Evolutionary conservation across 2,113 vertebrate genomes (phyloP), one percentile per base, ranked within the genome.

Genomic region (Macroglossus sobrinus): DNA sequence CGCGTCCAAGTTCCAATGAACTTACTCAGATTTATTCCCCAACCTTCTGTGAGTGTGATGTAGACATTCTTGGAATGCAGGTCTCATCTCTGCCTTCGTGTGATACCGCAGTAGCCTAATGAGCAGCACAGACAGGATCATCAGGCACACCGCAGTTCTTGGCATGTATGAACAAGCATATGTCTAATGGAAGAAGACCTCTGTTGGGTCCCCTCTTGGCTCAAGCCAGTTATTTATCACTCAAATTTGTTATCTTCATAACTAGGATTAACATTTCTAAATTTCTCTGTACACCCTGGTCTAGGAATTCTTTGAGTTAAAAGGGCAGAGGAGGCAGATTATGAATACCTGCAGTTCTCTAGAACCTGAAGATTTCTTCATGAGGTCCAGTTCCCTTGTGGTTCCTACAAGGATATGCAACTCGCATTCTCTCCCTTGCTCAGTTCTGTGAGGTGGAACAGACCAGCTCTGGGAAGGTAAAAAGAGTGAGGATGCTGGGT

Each of bases 11-110:
- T 95, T 96, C 94, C 57, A 92, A 0, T 94, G 68, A 30, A 1
- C 53, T 68, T 89, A 74, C 68, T 95, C 47, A 61, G 91, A 63
- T 94, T 89, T 78, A 76, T 81, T 81, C 30, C 90, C 10, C 38
- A 90, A 11, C 59, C 63, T 97, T 95, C 91, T 53, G 21, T 89
- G 89, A 93, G 35, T 97, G 47, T 97, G 95, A 93, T 26, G 35
- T 93, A 84, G 50, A 75, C 43, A 38, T 93, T 96, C 89, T 93
- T 19, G 21, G 94, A 97, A 94, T 95, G 43, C 1, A 21, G 16
- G 21, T 72, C 61, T 57, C 12, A 2, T 59, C 40, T 84, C 30
- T 89, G 72, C 74, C 74, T 76, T 1, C 30, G 3, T 40, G 66
- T 66, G 68, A 6, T 78, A 61, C 24, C 33, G 50, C 30, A 53